Evolutionary conservation across 2,888 invertebrate species (phyloP).

Genomic region (Choreutis nemorana): DNA sequence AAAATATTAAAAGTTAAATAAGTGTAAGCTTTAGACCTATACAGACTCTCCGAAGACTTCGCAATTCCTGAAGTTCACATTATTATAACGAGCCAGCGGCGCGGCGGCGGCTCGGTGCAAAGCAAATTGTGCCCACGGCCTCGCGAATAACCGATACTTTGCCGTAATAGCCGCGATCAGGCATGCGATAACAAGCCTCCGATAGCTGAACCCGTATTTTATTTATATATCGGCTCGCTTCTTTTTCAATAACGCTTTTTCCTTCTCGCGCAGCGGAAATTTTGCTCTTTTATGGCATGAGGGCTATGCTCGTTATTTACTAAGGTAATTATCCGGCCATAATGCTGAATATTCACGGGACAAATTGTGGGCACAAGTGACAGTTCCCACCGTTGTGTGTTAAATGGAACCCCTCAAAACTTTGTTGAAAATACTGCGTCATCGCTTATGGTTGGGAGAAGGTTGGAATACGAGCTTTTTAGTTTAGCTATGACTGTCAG

Average conservation of each 20-base stretch:
- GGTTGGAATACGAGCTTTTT: too few relatives aligned
- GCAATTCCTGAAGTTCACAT: slow-evolving; percentile 63
- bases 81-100: slow-evolving; percentile 63
- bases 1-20: too few relatives aligned
- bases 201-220: slow-evolving; percentile 67
- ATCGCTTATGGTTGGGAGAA: too few relatives aligned
- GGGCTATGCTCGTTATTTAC: slow-evolving; percentile 56
- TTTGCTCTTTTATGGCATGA: slow-evolving; percentile 57
- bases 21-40: too few relatives aligned
- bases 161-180: slow-evolving; percentile 56
- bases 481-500: too few relatives aligned
- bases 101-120: slow-evolving; percentile 42
- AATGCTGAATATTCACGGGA: slow-evolving; percentile 45
- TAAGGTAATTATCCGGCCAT: slow-evolving; percentile 50
- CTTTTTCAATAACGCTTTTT: slow-evolving; percentile 65
- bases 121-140: slow-evolving; percentile 60
- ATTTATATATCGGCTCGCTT: slow-evolving; percentile 61
- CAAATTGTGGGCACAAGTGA: slow-evolving; percentile 42
- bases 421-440: slow-evolving; percentile 13
- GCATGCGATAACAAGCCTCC: slow-evolving; percentile 67
- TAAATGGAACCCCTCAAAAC: slow-evolving; percentile 11
- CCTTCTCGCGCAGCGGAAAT: slow-evolving; percentile 52
- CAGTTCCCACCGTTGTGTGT: slow-evolving; percentile 26
- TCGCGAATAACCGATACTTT: slow-evolving; percentile 57
- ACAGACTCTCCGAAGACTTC: slow-evolving; percentile 51